phyloP scores from a whole-genome alignment of 2,888 invertebrate genomes.

The Spodoptera littoralis region DNA sequence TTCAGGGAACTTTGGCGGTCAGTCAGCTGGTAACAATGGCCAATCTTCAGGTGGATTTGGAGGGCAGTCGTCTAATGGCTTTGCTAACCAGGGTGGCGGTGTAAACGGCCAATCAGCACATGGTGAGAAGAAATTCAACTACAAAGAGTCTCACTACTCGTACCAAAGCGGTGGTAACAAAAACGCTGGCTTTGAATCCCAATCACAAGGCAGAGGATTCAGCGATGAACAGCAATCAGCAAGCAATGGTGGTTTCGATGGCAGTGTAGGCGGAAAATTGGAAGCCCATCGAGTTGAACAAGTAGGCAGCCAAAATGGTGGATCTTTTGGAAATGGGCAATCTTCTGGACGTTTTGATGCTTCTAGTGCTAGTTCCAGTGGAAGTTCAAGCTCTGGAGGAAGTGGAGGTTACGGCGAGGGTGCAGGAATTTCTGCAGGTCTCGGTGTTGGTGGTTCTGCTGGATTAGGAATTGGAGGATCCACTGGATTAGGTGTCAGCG shows the following conservation, averaged over 20 bases:
- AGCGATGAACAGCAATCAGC: conserved; percentile 22
- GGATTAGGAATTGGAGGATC: conserved; percentile 5
- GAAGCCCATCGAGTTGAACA: conserved; percentile 18
- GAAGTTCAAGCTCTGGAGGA: conserved; percentile 21
- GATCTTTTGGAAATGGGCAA: conserved; percentile 23
- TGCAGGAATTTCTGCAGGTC: conserved; percentile 5
- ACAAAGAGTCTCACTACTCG: conserved; percentile 62
- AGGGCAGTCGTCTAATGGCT: conserved; percentile 3
- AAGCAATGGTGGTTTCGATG: not conserved
- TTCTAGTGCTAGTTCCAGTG: conserved; percentile 17
- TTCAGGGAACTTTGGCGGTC: conserved; percentile 9
- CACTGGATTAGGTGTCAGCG: conserved; percentile 1
- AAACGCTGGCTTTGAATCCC: conserved; percentile 23
- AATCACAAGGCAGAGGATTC: conserved; percentile 28
- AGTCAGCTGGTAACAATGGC: not conserved
- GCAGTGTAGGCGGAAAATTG: conserved; percentile 8
- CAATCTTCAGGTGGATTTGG: conserved; percentile 4
- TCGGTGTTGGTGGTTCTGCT: not conserved
- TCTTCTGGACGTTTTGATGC: conserved; percentile 26
- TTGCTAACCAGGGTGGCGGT: conserved; percentile 11
- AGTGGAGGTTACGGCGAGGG: conserved; percentile 1
- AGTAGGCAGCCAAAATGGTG: conserved; percentile 7
- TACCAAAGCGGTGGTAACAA: conserved; percentile 53
- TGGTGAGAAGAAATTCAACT: conserved; percentile 43
- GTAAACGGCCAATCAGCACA: conserved; percentile 13